Evolutionary conservation across 2,888 invertebrate genomes (phyloP).

Genomic region (Dolomedes plantarius): DNA sequence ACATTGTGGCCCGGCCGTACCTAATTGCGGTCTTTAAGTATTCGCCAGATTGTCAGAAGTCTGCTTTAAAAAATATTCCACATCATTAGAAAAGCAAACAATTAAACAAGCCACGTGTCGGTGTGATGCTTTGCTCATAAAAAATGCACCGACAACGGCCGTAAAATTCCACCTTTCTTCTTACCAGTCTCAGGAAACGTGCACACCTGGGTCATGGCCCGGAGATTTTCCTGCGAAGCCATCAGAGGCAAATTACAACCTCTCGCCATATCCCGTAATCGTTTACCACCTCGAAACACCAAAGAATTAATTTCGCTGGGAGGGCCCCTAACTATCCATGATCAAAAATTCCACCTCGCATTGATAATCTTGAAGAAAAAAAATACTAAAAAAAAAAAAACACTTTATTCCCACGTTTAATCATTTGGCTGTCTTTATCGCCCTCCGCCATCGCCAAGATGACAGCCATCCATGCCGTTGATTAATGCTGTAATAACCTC

Average conservation of each 20-base stretch:
- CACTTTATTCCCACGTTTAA: constrained; percentile 13
- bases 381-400: background rate
- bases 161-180: too few species aligned
- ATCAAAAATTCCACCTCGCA: constrained; percentile 2
- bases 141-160: too few species aligned
- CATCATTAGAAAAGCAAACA: too few species aligned
- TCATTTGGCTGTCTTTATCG: constrained; percentile 17
- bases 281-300: background rate
- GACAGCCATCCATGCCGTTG: background rate
- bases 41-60: too few species aligned
- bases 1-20: too few species aligned
- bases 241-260: background rate
- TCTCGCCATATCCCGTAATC: background rate
- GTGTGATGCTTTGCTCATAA: too few species aligned
- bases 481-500: background rate
- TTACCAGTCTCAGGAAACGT: background rate
- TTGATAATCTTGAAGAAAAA: background rate
- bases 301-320: constrained; percentile 10
- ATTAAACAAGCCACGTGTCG: too few species aligned
- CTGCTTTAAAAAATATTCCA: too few species aligned
- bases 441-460: background rate
- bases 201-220: background rate
- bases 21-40: too few species aligned
- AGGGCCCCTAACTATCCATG: background rate
- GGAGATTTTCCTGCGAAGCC: background rate